Conservation (phyloP, 2,113 vertebrate species). For the Ctenomys sociabilis region DNA sequence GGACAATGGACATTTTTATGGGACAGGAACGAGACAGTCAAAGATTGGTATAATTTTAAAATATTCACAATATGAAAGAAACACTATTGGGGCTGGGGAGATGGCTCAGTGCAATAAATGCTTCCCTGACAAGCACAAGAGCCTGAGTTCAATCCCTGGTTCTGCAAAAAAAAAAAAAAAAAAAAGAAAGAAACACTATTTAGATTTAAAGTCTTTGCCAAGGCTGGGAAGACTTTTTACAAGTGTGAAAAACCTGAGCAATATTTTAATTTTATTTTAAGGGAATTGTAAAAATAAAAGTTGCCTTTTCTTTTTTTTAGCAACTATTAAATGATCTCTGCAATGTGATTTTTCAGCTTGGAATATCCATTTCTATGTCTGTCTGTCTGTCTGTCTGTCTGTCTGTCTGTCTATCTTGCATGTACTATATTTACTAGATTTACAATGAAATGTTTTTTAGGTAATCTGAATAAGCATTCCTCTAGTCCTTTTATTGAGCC, state of each 20-base stretch:
- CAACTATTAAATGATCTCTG: slow-evolving; percentile 4
- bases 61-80: background rate
- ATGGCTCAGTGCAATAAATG: no score
- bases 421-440: background rate
- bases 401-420: background rate
- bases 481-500: background rate
- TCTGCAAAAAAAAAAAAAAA: no score
- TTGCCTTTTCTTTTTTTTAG: slow-evolving; percentile 43
- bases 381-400: background rate
- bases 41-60: background rate
- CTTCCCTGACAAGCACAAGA: no score
- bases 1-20: background rate
- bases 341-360: background rate
- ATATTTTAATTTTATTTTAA: background rate
- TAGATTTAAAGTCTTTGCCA: slow-evolving; percentile 5
- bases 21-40: background rate
- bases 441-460: background rate
- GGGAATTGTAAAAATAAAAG: slow-evolving; percentile 19
- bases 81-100: no score
- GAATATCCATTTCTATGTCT: background rate
- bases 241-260: slow-evolving; percentile 35
- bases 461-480: background rate
- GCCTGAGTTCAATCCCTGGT: no score
- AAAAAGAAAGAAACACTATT: background rate
- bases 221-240: slow-evolving; percentile 9